A percentile compares a stretch with the other conserved stretches of the same genome.
Conservation (phyloP, 2,113 vertebrate species). For the Peromyscus leucopus region DNA sequence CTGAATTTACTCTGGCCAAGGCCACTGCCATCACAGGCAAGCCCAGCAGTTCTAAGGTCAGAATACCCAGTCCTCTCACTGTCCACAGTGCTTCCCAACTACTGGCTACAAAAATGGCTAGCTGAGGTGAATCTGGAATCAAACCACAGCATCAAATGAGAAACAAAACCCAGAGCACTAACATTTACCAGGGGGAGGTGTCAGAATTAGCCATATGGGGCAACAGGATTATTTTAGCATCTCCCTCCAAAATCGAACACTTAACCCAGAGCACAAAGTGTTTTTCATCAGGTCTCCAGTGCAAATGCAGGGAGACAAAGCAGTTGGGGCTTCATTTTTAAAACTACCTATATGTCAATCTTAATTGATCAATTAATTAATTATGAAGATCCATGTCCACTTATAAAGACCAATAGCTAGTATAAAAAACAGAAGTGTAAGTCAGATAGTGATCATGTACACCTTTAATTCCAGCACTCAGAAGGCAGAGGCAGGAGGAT, state of each 20-base stretch:
- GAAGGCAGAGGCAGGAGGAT: background rate
- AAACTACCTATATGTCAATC: background rate
- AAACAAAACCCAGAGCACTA: constrained; percentile 25
- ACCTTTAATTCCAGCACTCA: background rate
- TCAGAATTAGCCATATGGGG: background rate
- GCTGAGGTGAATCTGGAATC: background rate
- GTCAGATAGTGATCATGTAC: background rate
- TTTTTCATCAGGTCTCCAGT: background rate
- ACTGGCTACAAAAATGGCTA: background rate
- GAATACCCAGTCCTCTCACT: background rate
- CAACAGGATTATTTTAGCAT: background rate
- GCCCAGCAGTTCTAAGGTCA: background rate
- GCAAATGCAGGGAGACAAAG: background rate
- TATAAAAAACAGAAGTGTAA: background rate
- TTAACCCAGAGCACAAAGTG: background rate
- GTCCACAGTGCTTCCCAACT: background rate
- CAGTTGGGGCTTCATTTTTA: background rate
- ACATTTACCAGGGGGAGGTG: background rate
- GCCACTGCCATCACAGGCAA: background rate
- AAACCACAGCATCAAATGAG: background rate
- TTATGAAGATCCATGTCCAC: background rate
- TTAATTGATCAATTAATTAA: background rate
- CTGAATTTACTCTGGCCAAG: background rate
- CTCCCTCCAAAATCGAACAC: background rate
- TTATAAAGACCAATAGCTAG: background rate